phyloP scores from a whole-genome alignment of 2,797 vertebrate genomes.

The Platalea minor region DNA sequence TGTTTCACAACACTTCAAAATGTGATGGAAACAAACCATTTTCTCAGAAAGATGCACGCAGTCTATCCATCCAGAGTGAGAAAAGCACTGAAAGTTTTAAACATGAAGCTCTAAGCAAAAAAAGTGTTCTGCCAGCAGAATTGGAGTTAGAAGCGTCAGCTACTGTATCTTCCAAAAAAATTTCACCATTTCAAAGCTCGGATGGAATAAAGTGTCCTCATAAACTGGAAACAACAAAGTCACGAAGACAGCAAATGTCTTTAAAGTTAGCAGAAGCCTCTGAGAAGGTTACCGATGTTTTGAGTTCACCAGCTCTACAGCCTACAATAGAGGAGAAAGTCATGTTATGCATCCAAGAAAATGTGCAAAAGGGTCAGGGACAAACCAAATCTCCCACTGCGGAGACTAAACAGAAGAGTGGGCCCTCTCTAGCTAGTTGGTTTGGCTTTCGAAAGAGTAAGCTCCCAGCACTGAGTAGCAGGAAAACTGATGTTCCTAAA shows the following conservation, averaged over 20 bases:
- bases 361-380: constrained; percentile 87
- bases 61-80: constrained; percentile 56
- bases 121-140: constrained; percentile 72
- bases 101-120: constrained; percentile 28
- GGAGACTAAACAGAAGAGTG: constrained; percentile 83
- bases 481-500: constrained; percentile 82
- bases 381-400: constrained; percentile 78
- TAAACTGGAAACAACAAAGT: constrained; percentile 68
- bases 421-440: constrained; percentile 90
- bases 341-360: constrained; percentile 93
- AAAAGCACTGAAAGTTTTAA: constrained; percentile 62
- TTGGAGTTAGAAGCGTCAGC: constrained; percentile 63
- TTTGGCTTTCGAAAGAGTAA: constrained; percentile 90
- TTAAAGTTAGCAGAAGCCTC: constrained; percentile 68
- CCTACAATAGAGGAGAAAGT: constrained; percentile 93
- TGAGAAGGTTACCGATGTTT: constrained; percentile 65
- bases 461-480: constrained; percentile 83
- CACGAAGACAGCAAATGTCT: constrained; percentile 64
- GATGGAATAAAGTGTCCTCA: constrained; percentile 30
- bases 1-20: constrained; percentile 38
- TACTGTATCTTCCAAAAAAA: constrained; percentile 57
- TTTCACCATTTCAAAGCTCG: constrained; percentile 25
- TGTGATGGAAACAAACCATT: constrained; percentile 59
- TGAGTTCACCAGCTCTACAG: constrained; percentile 58
- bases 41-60: constrained; percentile 67